These are phyloP conservation scores for Danio kyathit DNA, from an alignment of 2,797 vertebrate genomes.

Conservation along the genomic window DNA sequence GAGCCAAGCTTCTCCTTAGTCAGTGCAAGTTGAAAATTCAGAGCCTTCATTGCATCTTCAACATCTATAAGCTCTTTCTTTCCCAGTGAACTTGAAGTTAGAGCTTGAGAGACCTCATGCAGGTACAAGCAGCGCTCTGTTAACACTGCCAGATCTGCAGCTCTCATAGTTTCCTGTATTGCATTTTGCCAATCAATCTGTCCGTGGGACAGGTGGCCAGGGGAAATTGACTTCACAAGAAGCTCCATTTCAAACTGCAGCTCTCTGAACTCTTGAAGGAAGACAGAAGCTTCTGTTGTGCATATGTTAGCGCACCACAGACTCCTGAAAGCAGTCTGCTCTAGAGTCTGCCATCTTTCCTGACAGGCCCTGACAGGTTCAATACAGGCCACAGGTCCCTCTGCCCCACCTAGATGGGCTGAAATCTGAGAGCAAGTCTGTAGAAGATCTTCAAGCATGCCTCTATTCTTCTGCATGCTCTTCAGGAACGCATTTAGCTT, in stretches of 20 bases:
- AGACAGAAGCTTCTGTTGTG: conserved; percentile 71
- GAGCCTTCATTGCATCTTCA: conserved; percentile 72
- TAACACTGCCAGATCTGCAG: conserved; percentile 77
- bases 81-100: conserved; percentile 83
- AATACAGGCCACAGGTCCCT: conserved; percentile 82
- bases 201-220: conserved; percentile 47
- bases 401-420: conserved; percentile 75
- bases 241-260: conserved; percentile 75
- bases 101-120: conserved; percentile 77
- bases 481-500: conserved; percentile 79
- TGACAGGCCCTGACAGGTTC: conserved; percentile 85
- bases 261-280: conserved; percentile 74
- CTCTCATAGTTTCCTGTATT: conserved; percentile 67
- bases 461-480: conserved; percentile 77
- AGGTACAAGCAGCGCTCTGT: conserved; percentile 77
- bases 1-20: conserved; percentile 66
- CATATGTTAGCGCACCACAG: conserved; percentile 76
- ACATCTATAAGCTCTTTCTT: conserved; percentile 82
- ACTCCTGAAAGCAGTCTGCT: conserved; percentile 78
- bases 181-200: conserved; percentile 59
- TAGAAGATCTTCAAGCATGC: conserved; percentile 76
- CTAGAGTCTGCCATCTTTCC: conserved; percentile 82
- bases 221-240: conserved; percentile 59
- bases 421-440: conserved; percentile 78
- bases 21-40: conserved; percentile 77